Base-by-base conservation (phyloP, 2,888 invertebrate species). In the Campaea margaritaria region DNA sequence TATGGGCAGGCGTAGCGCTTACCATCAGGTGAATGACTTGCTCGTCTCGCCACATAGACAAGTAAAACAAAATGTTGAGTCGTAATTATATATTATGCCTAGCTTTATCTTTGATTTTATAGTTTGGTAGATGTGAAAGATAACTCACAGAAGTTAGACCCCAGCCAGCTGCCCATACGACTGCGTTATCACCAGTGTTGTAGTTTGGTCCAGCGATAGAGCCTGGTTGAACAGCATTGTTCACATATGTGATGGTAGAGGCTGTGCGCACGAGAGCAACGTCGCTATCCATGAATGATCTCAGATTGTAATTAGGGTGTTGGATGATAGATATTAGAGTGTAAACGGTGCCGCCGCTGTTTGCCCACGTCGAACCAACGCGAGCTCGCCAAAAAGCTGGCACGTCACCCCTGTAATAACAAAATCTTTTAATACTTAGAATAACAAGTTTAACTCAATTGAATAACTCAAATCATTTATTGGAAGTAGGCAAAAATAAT, bases 101-200 rank as follows among this genome's bases (percentile, higher is more conserved):
- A n/a, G n/a, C n/a, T n/a, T n/a, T n/a, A n/a, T n/a, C n/a, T n/a
- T n/a, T n/a, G n/a, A n/a, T n/a, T n/a, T n/a, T n/a, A n/a, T n/a
- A n/a, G n/a, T n/a, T n/a, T n/a, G n/a, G n/a, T n/a, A n/a, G n/a
- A n/a, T n/a, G 34, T 34, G 10, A 10, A 11, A 10, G 4, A 9
- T 21, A 50, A 58, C 78, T 79, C 58, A 86, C 85, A 46, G 69
- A 64, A 38, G 73, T 81, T 0, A 67, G 64, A 4, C 91, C 90
- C 90, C 90, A 92, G 61, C 93, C 93, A 41, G 78, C 69, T 13
- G 81, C 80, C 76, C 76, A 80, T 2, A 85, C 84, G 5, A 58
- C 70, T 49, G 74, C 68, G 48, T 79, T 76, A 43, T 86, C 85
- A 13, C 47, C 66, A 2, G 63, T 73, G 15, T 67, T 66, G 55